A percentile compares a stretch with the other conserved stretches of the same genome.
These are phyloP conservation scores for Sylvia atricapilla DNA, from an alignment of 2,113 vertebrate genomes.

Conservation along the genomic window DNA sequence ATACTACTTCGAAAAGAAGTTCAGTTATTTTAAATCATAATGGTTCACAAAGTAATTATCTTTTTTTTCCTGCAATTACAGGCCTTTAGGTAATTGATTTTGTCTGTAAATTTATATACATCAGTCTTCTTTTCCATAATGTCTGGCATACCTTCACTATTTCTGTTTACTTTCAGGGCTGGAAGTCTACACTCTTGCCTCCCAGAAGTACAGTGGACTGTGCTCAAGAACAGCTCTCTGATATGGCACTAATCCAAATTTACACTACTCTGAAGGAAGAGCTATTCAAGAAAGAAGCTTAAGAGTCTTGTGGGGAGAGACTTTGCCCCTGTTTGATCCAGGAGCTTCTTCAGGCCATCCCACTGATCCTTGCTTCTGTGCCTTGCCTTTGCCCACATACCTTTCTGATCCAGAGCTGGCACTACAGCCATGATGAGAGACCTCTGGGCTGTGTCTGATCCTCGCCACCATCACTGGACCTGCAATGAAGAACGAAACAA, in stretches of 20 bases:
- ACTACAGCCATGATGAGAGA: fast-evolving
- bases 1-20: background rate
- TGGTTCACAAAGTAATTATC: background rate
- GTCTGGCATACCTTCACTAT: background rate
- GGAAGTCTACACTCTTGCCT: background rate
- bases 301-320: background rate
- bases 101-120: background rate
- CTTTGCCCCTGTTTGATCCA: background rate
- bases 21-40: background rate
- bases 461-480: fast-evolving
- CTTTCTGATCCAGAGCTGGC: background rate
- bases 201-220: background rate
- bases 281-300: background rate
- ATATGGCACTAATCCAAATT: background rate
- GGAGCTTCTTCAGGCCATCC: background rate
- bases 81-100: background rate
- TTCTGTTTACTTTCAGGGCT: background rate
- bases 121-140: background rate
- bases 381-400: background rate
- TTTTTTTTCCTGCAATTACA: background rate
- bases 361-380: background rate
- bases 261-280: background rate
- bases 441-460: background rate
- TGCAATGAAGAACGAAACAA: background rate
- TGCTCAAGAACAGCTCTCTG: too few species aligned